Base-by-base conservation (phyloP, 2,888 invertebrate genomes). In the Acanthosepion lycidas region DNA sequence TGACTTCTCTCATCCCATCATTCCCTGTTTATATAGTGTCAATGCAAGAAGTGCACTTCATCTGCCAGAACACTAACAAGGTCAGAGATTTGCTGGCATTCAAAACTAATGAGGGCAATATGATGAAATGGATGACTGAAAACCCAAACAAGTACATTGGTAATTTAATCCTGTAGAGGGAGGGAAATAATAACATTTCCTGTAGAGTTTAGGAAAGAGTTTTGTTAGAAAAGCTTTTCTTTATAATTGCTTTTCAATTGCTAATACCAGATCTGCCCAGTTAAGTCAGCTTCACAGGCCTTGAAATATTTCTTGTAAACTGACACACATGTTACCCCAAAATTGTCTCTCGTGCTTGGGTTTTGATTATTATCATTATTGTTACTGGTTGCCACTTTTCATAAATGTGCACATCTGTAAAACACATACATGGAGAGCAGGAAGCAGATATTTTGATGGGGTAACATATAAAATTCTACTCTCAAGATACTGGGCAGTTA, bases 101-200 rank as follows among this genome's bases (percentile, higher is more conserved):
- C n/a, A 78, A 78, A 33, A 78, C 78, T n/a, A 78, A 78, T 33
- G 0, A 15, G n/a, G 78, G 78, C n/a, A n/a, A n/a, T 78, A 78
- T 78, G n/a, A 78, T 78, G 78, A 78, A 78, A 78, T 15, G 78
- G 78, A n/a, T 78, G 78, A 33, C 78, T 78, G 78, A 78, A 78
- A 78, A 78, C 9, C 12, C n/a, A 78, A 78, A 78, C 78, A 78
- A 78, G 78, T 78, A 18, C 78, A 33, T 78, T 78, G 9, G 78
- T 78, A 78, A 78, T 78, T 78, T n/a, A 78, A 78, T 78, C n/a
- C n/a, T 12, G 33, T 78, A 78, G n/a, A 78, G 78, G 78, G 78
- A 33, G 78, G 78, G 78, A 78, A 78, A n/a, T 78, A 78, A 78
- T n/a, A 78, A 78, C 78, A 78, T 78, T 78, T 78, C 78, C n/a